A percentile compares a stretch with the other conserved stretches of the same genome.
These are phyloP conservation scores for Microctonus brassicae DNA, from an alignment of 2,888 invertebrate genomes.

Conservation along the genomic window DNA sequence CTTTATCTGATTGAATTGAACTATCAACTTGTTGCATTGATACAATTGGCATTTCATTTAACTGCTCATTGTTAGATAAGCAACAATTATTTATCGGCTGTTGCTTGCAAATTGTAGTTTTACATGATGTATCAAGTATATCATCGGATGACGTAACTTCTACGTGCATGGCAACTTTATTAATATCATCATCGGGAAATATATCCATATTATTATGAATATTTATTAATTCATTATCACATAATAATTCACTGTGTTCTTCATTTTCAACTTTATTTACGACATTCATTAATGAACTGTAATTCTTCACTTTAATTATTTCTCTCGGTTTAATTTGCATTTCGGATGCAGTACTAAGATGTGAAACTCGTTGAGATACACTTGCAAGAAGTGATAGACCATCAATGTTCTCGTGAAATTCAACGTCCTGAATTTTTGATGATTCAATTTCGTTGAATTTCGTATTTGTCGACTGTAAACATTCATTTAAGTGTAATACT, in stretches of 20 bases:
- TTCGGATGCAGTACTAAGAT: conserved; percentile 42
- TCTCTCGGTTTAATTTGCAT: conserved; percentile 40
- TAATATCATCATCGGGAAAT: conserved; percentile 57
- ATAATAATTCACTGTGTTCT: conserved; percentile 13
- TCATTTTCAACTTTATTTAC: background rate
- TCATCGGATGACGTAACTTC: conserved; percentile 58
- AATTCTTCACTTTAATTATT: conserved; percentile 61
- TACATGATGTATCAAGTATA: conserved; percentile 34
- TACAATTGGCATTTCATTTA: conserved; percentile 12
- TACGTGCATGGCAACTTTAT: conserved; percentile 58
- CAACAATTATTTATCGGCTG: background rate
- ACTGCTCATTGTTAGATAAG: background rate
- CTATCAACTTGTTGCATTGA: conserved; percentile 42
- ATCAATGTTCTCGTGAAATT: conserved; percentile 61
- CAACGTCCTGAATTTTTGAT: conserved; percentile 43
- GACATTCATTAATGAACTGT: conserved; percentile 30
- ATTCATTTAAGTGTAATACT: conserved; percentile 17
- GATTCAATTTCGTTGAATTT: conserved; percentile 23
- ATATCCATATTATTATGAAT: conserved; percentile 53
- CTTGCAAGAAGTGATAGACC: conserved; percentile 63
- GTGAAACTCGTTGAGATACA: conserved; percentile 60
- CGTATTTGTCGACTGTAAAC: background rate
- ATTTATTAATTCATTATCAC: conserved; percentile 44
- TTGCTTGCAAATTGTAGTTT: conserved; percentile 33
- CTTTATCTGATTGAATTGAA: conserved; percentile 50